Evolutionary conservation across 2,797 vertebrate species (phyloP), one percentile per base, ranked within the genome.

Genomic region (Adrianichthys oophorus): DNA sequence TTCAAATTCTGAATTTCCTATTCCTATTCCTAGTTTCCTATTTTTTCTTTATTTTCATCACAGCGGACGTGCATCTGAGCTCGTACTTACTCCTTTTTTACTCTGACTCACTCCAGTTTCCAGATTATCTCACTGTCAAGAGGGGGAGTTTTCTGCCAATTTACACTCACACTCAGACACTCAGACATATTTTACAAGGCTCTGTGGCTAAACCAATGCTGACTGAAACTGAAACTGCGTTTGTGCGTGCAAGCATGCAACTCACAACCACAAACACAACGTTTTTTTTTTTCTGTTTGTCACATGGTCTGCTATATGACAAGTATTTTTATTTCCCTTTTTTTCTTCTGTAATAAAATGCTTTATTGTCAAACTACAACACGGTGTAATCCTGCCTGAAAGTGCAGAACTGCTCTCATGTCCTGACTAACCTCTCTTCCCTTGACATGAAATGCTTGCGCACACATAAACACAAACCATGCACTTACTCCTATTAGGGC

Each of bases 221-320:
- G 26, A 49, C 52, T 15, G 37, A 80, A 83, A 74, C 46, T 80
- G 62, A 70, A 73, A 45, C n/a, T 56, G 78, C 26, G 76, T 88
- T 46, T 55, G 42, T 86, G 82, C 79, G 62, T 49, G 0, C 14
- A 4, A 46, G 15, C 72, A 80, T 15, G 74, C 21, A 7, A 32
- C 68, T 63, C 41, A 41, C 19, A 21, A 21, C 19, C 19, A 21
- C 19, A 21, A 21, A 21, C 19, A 21, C 2, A 21, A 21, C 3
- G 19, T 21, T 21, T 21, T 21, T 21, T n/a, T n/a, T n/a, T n/a
- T n/a, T n/a, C n/a, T n/a, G n/a, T n/a, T n/a, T n/a, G n/a, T n/a
- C 19, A 21, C 19, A 21, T 21, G 19, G 19, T 21, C 19, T 21
- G 19, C 19, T 21, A 0, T 21, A 21, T 21, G 19, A 21, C 19